These are phyloP conservation scores for Serilophus lunatus DNA, from an alignment of 2,113 vertebrate genomes.

Conservation along the genomic window DNA sequence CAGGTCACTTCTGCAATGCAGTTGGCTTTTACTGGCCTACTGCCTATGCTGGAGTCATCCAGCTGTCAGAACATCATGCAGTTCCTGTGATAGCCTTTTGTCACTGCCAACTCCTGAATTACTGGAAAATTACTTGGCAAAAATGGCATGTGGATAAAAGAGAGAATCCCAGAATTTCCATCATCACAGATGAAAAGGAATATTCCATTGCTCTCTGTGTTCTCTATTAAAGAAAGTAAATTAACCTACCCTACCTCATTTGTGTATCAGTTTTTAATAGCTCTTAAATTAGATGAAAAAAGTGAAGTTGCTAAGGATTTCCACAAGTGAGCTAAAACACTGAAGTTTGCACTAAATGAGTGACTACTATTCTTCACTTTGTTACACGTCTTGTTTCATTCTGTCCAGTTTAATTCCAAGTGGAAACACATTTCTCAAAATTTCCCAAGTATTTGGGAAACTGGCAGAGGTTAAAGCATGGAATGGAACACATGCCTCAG, in stretches of 20 bases:
- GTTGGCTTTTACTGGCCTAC: conserved; percentile 3
- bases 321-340: not conserved
- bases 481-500: not conserved
- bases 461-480: not conserved
- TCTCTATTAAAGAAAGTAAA: not conserved
- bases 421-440: not conserved
- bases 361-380: not conserved
- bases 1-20: not conserved
- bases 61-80: not conserved
- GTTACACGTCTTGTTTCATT: not conserved
- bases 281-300: not conserved
- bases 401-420: not conserved
- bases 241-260: not conserved
- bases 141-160: not conserved
- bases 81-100: not conserved
- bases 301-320: not conserved
- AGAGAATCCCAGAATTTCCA: not conserved
- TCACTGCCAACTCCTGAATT: not conserved
- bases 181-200: not conserved
- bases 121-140: conserved; percentile 40
- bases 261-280: not conserved
- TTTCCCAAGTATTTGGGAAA: conserved; percentile 13
- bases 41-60: not conserved
- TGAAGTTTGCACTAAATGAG: not conserved
- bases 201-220: not conserved